Percentiles rank a stretch among this genome's conserved stretches.
phyloP scores from a whole-genome alignment of 2,888 invertebrate species.

The Ichneumoninae sp. region DNA sequence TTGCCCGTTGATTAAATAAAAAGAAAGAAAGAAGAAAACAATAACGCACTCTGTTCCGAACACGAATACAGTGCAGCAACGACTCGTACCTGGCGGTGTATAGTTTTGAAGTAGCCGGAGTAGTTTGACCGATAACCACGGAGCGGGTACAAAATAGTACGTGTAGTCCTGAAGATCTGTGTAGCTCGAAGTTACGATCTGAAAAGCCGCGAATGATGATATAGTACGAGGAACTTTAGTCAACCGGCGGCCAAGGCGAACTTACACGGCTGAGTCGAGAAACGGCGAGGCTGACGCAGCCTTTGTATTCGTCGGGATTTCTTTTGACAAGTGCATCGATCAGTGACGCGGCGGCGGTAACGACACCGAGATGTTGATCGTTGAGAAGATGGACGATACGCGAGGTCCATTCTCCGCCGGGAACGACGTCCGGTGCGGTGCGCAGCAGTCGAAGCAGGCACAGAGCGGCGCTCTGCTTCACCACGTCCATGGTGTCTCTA shows the following conservation, averaged over 20 bases:
- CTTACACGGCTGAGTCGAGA: conserved; percentile 96
- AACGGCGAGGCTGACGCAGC: conserved; percentile 98
- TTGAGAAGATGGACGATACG: conserved; percentile 99
- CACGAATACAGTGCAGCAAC: neutral
- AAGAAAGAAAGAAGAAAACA: neutral
- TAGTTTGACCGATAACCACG: conserved; percentile 99
- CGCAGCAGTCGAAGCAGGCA: conserved; percentile 97
- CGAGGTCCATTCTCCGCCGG: conserved; percentile 99
- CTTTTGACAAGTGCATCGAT: conserved; percentile 99
- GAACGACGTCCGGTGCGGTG: conserved; percentile 97
- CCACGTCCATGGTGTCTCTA: conserved; percentile 99
- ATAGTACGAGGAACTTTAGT: neutral
- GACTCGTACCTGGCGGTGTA: conserved; percentile 92
- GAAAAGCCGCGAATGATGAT: conserved; percentile 57
- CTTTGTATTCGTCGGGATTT: conserved; percentile 99
- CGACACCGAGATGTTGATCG: conserved; percentile 99
- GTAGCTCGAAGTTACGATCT: conserved; percentile 99
- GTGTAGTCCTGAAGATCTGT: conserved; percentile 99
- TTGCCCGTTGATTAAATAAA: neutral
- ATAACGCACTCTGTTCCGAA: too few species aligned
- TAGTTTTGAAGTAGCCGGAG: conserved; percentile 98
- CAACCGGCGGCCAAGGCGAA: conserved; percentile 48
- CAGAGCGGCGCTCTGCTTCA: conserved; percentile 99
- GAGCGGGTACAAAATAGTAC: conserved; percentile 99
- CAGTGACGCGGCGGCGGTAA: conserved; percentile 98